Percentiles rank a stretch among this genome's conserved stretches.
phyloP scores from a whole-genome alignment of 2,797 vertebrate species.

The Microtus obscurus region DNA sequence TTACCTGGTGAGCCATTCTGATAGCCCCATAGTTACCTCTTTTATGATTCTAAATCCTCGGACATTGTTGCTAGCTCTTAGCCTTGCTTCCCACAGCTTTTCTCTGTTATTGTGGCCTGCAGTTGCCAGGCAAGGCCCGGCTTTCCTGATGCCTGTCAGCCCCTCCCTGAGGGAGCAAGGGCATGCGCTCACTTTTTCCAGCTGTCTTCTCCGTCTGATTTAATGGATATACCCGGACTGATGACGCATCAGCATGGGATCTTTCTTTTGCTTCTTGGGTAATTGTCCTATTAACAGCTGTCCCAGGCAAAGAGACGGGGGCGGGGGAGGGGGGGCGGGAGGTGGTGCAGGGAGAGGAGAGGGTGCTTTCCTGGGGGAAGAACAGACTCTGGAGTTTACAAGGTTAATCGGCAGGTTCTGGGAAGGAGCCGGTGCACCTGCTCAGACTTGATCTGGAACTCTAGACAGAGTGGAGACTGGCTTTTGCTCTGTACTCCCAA shows the following conservation, averaged over 20 bases:
- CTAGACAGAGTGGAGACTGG: neutral
- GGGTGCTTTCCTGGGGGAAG: constrained; percentile 7
- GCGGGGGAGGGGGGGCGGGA: too few species aligned
- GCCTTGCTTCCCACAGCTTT: neutral
- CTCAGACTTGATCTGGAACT: constrained; percentile 67
- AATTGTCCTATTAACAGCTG: constrained; percentile 78
- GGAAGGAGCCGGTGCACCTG: constrained; percentile 61
- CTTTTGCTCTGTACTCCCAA: constrained; percentile 10
- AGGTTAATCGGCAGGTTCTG: constrained; percentile 65
- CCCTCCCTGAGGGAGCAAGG: constrained; percentile 47
- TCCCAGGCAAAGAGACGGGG: neutral
- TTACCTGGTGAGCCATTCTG: neutral
- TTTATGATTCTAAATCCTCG: neutral
- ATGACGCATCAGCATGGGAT: constrained; percentile 77
- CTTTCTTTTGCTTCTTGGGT: constrained; percentile 74
- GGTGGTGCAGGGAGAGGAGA: neutral
- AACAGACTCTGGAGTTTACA: constrained; percentile 68
- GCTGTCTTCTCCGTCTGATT: constrained; percentile 61
- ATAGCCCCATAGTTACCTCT: neutral
- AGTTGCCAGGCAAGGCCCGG: neutral
- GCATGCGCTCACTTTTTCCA: constrained; percentile 68
- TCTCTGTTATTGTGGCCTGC: neutral
- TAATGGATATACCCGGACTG: constrained; percentile 71
- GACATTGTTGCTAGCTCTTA: neutral
- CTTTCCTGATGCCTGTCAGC: neutral